These are phyloP conservation scores for Nematolebias whitei DNA, from an alignment of 2,113 vertebrate species.

Conservation along the genomic window DNA sequence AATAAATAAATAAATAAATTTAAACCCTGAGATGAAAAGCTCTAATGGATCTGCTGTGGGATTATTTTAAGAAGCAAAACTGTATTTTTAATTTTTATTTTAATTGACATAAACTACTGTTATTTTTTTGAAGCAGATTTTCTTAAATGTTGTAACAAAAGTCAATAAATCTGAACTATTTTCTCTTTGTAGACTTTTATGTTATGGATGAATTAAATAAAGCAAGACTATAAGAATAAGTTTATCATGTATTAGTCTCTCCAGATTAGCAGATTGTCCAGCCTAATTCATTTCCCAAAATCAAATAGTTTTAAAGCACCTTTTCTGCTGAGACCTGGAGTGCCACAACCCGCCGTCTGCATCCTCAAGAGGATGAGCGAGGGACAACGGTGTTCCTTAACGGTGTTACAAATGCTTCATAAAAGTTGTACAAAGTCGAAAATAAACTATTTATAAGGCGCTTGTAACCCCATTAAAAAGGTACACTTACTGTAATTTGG, in stretches of 20 bases:
- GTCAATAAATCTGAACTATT: neutral
- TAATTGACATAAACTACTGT: no score
- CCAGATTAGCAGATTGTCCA: conserved; percentile 61
- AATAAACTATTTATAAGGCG: no score
- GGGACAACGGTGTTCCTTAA: no score
- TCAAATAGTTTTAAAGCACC: conserved; percentile 45
- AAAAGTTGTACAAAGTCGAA: no score
- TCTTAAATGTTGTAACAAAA: neutral
- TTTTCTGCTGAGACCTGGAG: conserved; percentile 42
- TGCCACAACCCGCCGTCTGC: conserved; percentile 41
- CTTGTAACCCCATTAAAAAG: no score
- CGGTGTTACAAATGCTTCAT: no score
- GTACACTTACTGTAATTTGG: no score
- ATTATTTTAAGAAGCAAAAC: no score
- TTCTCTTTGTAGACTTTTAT: neutral
- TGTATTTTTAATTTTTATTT: no score
- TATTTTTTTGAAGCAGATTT: neutral
- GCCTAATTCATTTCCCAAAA: conserved; percentile 53
- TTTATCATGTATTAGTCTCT: conserved; percentile 45
- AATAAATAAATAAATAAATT: no score
- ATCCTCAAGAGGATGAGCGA: conserved; percentile 30
- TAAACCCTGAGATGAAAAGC: neutral
- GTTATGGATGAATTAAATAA: neutral
- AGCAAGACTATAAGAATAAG: conserved; percentile 24
- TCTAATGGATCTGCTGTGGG: neutral